Base-by-base conservation (phyloP, 2,797 vertebrate species). In the Odontamblyopus rebecca region DNA sequence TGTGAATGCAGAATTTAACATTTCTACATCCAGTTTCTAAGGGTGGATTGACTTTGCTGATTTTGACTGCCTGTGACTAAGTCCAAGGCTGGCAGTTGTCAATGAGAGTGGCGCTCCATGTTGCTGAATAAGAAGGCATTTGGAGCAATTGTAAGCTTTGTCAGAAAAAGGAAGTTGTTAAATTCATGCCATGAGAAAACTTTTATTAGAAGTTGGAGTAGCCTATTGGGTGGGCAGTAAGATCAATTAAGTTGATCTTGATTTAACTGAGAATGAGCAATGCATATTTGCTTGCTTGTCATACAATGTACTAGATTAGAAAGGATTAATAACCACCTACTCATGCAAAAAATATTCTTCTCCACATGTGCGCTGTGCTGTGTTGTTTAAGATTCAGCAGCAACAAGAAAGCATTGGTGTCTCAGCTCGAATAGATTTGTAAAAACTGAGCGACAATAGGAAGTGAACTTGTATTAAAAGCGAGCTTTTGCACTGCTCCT, bases 41-140 rank as follows among this genome's bases (percentile, higher is more conserved):
- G 86, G 82, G 85, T 83, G 85, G 85, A 78, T 78, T 79, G 75
- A 82, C 75, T 83, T 86, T 75, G 67, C 78, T 87, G 78, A 81
- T 72, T 80, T 78, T 78, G 72, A 75, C 71, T 83, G 80, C 78
- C 75, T 77, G 76, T 85, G 74, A 61, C 51, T 63, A 57, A 78
- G 53, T 72, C 15, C 61, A 67, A 41, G 48, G 6, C 65, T 72
- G 69, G 73, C 78, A 81, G 66, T 68, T 54, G 62, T 83, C 75
- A 88, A 83, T 84, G 81, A 83, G 56, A 86, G 71, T 71, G 74
- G 64, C 68, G 73, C 73, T 74, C 66, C 74, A 68, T 60, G 30
- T 38, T 56, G 69, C 59, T 76, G 67, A 62, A 75, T 35, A 80
- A 71, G 75, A 74, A 62, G 72, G 65, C 61, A 67, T 81, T 26